Conservation (phyloP, 2,113 vertebrate species). For the Apteryx owenii region DNA sequence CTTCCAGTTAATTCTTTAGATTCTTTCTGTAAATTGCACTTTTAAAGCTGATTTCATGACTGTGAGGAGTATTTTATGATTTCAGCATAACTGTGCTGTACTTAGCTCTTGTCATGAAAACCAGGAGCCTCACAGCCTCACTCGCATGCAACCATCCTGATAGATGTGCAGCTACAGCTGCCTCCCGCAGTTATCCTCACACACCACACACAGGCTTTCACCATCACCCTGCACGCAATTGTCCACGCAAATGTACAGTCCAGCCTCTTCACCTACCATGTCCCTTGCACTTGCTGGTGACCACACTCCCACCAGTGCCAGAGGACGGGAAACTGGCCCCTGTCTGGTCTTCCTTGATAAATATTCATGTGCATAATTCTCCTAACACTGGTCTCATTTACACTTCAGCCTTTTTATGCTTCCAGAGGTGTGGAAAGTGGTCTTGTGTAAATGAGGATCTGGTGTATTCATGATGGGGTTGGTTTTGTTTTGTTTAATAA, state of each 20-base stretch:
- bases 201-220: accelerated
- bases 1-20: neutral
- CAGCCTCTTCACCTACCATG: neutral
- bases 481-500: conserved; percentile 60
- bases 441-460: neutral
- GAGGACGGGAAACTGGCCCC: neutral
- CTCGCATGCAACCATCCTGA: neutral
- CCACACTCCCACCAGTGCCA: neutral
- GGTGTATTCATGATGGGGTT: neutral
- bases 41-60: neutral
- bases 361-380: neutral
- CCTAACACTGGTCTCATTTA: neutral
- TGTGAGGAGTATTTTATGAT: neutral
- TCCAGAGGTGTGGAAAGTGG: neutral
- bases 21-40: neutral
- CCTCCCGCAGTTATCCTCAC: neutral
- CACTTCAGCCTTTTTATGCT: neutral
- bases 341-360: neutral
- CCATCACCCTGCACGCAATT: accelerated
- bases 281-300: neutral
- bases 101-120: neutral
- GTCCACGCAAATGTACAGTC: accelerated
- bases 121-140: neutral
- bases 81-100: neutral
- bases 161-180: neutral